Evolutionary conservation across 2,888 invertebrate species (phyloP), one percentile per base, ranked within the genome.

Genomic region (Ectemnius continuus): DNA sequence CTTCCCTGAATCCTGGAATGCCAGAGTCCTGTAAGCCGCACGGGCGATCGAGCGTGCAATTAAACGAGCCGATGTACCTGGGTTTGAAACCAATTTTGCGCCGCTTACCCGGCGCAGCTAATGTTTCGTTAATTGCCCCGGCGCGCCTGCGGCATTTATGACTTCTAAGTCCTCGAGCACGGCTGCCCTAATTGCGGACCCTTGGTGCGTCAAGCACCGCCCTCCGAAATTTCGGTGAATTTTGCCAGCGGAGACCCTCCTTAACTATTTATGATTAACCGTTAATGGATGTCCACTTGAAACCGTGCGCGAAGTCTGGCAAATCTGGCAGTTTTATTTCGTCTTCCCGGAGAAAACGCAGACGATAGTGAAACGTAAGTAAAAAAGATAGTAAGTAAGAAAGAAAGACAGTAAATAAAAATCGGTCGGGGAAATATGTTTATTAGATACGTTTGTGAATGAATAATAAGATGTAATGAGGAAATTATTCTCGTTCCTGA

Each of bases 41-140:
- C n/a, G 1, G 59, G 61, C 61, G 36, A 70, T 66, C 70, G 20
- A 26, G 45, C 60, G 60, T 46, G 57, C 68, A 70, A 76, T 76
- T 78, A 78, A 63, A 67, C 61, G 61, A 45, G 13, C 63, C 52
- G 14, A 16, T 52, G 16, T 69, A 61, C 59, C 61, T 69, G 66
- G 61, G 69, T 20, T 23, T 60, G 72, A 36, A 76, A 76, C 71
- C 73, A 67, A 70, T 64, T 76, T 75, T 60, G 46, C 11, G 63
- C 67, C 68, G 75, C 68, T 79, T 70, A 73, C 59, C 57, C 11
- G 60, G 59, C 45, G 26, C 59, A 57, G 60, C 66, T 79, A 67
- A 76, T 69, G 69, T 62, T 71, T 61, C 62, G 67, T 79, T 79
- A 79, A 79, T 79, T 73, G 73, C 71, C 48, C 36, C 61, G 58